Evolutionary conservation across 2,888 invertebrate genomes (phyloP), one percentile per base, ranked within the genome.

Genomic region (Oscheius myriophilus): DNA sequence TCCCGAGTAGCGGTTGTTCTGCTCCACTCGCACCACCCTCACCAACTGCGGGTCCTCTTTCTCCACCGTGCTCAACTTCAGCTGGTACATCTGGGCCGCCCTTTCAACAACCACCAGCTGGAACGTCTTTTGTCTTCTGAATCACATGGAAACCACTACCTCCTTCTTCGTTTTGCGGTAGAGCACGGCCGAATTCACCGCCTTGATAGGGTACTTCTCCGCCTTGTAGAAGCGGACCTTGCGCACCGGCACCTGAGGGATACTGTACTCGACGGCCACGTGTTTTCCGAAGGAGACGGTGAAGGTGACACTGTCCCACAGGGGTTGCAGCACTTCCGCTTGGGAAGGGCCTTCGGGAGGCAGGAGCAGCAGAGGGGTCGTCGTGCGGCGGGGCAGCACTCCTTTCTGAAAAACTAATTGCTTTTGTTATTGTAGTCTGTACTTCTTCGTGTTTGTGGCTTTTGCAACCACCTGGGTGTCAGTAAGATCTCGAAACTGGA

Each of bases 241-340:
- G 46, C 65, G 55, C 25, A 51, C 41, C 25, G 65, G 52, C 14
- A 65, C 52, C 26, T 59, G 45, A 14, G 58, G 57, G 25, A 72
- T 59, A 26, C 53, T 59, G 66, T 59, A 72, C n/a, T 63, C 64
- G 12, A 72, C 58, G 18, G 71, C 71, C n/a, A 72, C 63, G 39
- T 72, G 71, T 25, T 69, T 69, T 41, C 69, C 69, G 12, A 21
- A 43, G 14, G 67, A 46, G 4, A 67, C 57, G 1, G 67, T 67
- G 25, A 51, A 67, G 2, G 61, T 61, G 7, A 61, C 49, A 21
- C 65, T 65, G n/a, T 61, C 55, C 71, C 71, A 72, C 41, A 72
- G 23, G 3, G 71, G 71, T 26, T 54, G 59, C 18, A 69, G 52
- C 4, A 49, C 53, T 33, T 64, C 53, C 41, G 57, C 61, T 33